Conservation (phyloP, 2,888 invertebrate genomes). For the Empis livida region DNA sequence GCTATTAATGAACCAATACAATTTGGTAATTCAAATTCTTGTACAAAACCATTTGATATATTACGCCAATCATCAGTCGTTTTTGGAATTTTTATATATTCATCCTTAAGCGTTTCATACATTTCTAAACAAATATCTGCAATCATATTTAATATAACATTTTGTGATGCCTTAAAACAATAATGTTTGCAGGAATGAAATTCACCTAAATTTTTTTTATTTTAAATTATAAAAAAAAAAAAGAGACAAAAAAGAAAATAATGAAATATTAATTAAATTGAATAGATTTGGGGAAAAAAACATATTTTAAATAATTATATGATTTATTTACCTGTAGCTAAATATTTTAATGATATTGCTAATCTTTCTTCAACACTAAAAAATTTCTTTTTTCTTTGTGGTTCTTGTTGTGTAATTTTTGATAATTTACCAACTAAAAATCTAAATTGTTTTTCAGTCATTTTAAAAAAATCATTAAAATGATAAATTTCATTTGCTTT, state of each 20-base stretch:
- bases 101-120: conserved; percentile 30
- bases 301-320: too few species aligned
- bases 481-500: conserved; percentile 31
- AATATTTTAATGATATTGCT: conserved; percentile 32
- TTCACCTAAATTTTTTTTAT: conserved; percentile 26
- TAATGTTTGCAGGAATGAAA: conserved; percentile 34
- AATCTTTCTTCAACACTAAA: conserved; percentile 32
- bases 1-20: conserved; percentile 28
- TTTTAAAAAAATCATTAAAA: conserved; percentile 31
- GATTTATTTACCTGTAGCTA: conserved; percentile 32
- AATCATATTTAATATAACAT: conserved; percentile 34
- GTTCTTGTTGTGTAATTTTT: conserved; percentile 29
- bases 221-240: neutral
- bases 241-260: too few species aligned
- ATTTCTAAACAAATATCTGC: conserved; percentile 32
- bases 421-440: conserved; percentile 28
- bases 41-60: conserved; percentile 17
- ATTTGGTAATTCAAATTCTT: conserved; percentile 21
- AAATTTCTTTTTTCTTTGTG: conserved; percentile 30
- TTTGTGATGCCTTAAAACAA: conserved; percentile 33
- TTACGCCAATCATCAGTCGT: conserved; percentile 31
- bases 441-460: conserved; percentile 32
- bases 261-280: too few species aligned
- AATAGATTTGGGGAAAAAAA: too few species aligned
- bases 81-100: conserved; percentile 31